Evolutionary conservation across 53 echinoderm and acorn worm species (phyloP).

Genomic region (Echinarachnius parma): DNA sequence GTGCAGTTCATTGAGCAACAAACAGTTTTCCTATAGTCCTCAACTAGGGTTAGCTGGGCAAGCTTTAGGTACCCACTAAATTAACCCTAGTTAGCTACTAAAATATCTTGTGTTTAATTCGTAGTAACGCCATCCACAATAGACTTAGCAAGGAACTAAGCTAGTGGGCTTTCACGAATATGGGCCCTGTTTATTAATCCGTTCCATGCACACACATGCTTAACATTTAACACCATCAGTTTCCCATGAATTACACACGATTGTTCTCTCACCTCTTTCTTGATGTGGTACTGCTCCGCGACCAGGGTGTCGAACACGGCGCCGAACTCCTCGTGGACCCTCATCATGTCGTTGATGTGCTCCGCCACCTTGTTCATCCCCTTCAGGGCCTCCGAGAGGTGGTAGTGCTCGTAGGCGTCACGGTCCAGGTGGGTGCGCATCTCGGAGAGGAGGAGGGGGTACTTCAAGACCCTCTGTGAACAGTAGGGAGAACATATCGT

Average conservation of each 20-base stretch:
- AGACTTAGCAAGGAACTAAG: too few relatives aligned
- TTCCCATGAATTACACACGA: not conserved
- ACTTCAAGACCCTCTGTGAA: slow-evolving; percentile 87
- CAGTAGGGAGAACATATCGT: not conserved
- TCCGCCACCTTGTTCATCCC: slow-evolving; percentile 93
- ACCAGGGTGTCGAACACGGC: slow-evolving; percentile 85
- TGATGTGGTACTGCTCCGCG: slow-evolving; percentile 85
- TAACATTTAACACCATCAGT: not conserved
- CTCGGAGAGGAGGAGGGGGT: slow-evolving; percentile 82
- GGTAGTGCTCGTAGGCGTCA: slow-evolving; percentile 83
- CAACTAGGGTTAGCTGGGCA: too few relatives aligned
- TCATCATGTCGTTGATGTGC: slow-evolving; percentile 99
- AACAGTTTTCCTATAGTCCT: too few relatives aligned
- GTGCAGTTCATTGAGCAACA: too few relatives aligned
- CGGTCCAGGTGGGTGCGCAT: slow-evolving; percentile 73
- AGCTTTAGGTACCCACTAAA: too few relatives aligned
- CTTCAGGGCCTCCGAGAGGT: slow-evolving; percentile 73
- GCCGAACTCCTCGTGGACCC: slow-evolving; percentile 89
- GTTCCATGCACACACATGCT: too few relatives aligned
- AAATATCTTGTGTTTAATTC: too few relatives aligned
- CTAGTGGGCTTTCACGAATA: not conserved
- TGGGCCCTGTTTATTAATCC: too few relatives aligned
- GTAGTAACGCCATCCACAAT: too few relatives aligned
- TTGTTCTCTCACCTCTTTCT: slow-evolving; percentile 74
- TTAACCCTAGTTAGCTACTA: too few relatives aligned